Conservation (phyloP, 2,797 vertebrate species). For the Rhynchonycteris naso region DNA sequence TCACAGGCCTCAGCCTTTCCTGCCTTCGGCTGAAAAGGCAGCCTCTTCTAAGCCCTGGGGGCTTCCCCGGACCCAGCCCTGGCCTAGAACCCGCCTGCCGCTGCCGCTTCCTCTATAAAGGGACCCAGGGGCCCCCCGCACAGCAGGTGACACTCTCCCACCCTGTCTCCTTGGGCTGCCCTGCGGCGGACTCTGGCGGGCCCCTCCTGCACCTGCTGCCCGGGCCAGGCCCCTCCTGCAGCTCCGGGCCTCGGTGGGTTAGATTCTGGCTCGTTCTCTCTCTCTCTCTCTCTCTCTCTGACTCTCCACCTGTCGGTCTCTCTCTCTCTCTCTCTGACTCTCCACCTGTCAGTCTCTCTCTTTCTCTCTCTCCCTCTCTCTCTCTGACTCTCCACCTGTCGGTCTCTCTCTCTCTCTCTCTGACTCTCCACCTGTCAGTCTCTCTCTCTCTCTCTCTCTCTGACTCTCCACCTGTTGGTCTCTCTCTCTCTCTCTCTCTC, state of each 20-base stretch:
- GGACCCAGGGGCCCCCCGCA: constrained; percentile 68
- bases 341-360: not conserved
- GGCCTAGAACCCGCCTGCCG: constrained; percentile 80
- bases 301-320: not conserved
- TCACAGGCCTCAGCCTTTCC: constrained; percentile 81
- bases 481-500: not conserved
- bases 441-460: not conserved
- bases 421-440: not conserved
- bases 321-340: not conserved
- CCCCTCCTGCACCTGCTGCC: constrained; percentile 2
- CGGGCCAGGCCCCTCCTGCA: not conserved
- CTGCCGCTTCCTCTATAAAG: constrained; percentile 83
- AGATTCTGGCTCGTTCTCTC: constrained; percentile 1
- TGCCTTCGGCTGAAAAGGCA: constrained; percentile 77
- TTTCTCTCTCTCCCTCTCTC: not conserved
- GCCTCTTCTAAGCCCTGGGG: constrained; percentile 80
- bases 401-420: not conserved
- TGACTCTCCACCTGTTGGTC: no score
- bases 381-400: not conserved
- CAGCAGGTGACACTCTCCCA: constrained; percentile 74
- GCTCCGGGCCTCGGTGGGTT: constrained; percentile 11
- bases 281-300: not conserved
- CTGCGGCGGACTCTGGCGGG: not conserved
- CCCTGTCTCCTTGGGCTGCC: not conserved
- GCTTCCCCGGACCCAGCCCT: constrained; percentile 79